phyloP scores from a whole-genome alignment of 2,113 vertebrate species.

The Holacanthus passer region DNA sequence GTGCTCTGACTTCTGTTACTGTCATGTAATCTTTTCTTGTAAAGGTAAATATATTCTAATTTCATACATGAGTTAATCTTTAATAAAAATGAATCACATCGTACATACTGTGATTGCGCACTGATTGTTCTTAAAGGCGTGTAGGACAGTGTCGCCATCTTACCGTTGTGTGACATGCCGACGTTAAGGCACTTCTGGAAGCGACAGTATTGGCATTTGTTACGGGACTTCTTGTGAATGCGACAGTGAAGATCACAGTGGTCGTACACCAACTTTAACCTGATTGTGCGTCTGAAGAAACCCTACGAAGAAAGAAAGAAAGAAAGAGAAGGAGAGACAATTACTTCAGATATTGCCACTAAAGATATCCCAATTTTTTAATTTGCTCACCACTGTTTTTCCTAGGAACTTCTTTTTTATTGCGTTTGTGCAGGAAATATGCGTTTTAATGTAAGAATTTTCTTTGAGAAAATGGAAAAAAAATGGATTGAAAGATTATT shows the following conservation, averaged over 20 bases:
- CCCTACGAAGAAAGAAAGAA: constrained; percentile 83
- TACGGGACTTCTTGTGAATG: constrained; percentile 98
- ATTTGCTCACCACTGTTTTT: not conserved
- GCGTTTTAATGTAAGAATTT: not conserved
- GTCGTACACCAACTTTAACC: constrained; percentile 96
- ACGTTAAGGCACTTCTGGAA: constrained; percentile 98
- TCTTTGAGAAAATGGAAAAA: not conserved
- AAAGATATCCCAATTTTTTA: not conserved
- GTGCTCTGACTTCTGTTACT: not conserved
- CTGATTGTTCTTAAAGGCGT: not conserved
- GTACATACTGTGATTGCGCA: not conserved
- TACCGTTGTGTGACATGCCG: constrained; percentile 99
- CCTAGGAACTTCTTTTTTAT: not conserved
- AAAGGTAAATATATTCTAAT: no score
- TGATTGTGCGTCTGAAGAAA: constrained; percentile 96
- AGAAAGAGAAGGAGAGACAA: not conserved
- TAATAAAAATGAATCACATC: not conserved
- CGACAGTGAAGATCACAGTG: constrained; percentile 96
- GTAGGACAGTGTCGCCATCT: constrained; percentile 57
- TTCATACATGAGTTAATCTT: not conserved
- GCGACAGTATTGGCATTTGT: constrained; percentile 99
- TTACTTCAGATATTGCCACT: not conserved
- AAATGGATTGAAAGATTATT: not conserved
- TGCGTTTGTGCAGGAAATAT: not conserved
- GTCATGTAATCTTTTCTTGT: not conserved